Evolutionary conservation across 2,113 vertebrate genomes (phyloP).

Genomic region (Cyprinodon brontotheroides): DNA sequence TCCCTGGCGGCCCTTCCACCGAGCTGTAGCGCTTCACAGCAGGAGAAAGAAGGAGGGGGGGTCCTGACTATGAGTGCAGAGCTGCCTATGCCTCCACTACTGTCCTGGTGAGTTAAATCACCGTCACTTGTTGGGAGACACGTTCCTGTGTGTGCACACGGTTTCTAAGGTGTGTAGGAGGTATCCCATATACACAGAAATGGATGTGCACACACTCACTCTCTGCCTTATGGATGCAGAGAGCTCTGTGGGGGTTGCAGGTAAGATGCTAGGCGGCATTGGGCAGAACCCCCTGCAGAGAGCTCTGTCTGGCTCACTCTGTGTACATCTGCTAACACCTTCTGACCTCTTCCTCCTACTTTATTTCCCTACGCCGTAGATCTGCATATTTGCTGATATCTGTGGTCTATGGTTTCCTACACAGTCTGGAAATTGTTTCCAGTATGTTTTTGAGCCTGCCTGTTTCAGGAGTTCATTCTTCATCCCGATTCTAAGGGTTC

Average conservation of each 20-base stretch:
- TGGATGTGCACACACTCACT: neutral
- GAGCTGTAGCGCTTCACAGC: constrained; percentile 60
- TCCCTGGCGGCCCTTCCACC: constrained; percentile 68
- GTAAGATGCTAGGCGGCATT: constrained; percentile 72
- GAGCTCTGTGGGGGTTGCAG: constrained; percentile 73
- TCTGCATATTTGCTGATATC: constrained; percentile 19
- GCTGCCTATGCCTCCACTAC: constrained; percentile 70
- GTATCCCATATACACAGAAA: constrained; percentile 44
- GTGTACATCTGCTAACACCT: constrained; percentile 59
- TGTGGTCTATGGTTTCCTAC: constrained; percentile 13
- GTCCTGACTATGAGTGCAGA: constrained; percentile 43
- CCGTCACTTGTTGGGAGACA: constrained; percentile 62
- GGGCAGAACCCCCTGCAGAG: constrained; percentile 69
- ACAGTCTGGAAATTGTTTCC: neutral
- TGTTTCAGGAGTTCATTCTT: neutral
- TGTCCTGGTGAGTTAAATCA: constrained; percentile 78
- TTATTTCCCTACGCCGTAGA: constrained; percentile 34
- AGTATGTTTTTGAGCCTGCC: neutral
- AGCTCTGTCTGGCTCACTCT: constrained; percentile 77
- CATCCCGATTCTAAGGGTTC: neutral
- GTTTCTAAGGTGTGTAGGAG: constrained; percentile 57
- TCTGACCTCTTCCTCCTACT: constrained; percentile 53
- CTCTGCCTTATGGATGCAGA: constrained; percentile 36
- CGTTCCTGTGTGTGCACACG: constrained; percentile 13
- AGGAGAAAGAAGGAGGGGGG: constrained; percentile 36